A percentile compares a stretch with the other conserved stretches of the same genome.
phyloP scores from a whole-genome alignment of 2,888 invertebrate species.

The Himalopsyche japonica region DNA sequence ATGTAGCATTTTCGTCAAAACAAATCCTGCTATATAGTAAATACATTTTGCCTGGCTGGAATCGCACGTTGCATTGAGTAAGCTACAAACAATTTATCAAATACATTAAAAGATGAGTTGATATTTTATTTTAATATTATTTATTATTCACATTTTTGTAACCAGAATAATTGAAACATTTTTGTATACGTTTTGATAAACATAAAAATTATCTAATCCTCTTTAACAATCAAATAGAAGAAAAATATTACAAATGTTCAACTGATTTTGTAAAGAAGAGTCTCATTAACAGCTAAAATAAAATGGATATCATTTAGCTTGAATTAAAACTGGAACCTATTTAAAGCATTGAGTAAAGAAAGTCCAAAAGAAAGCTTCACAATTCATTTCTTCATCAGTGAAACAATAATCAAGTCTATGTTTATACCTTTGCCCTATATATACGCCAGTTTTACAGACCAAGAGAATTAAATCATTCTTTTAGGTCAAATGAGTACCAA shows the following conservation, averaged over 20 bases:
- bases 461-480: too few relatives aligned
- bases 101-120: not conserved
- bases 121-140: not conserved
- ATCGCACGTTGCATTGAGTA: too few relatives aligned
- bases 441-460: too few relatives aligned
- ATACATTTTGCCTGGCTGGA: too few relatives aligned
- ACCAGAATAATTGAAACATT: slow-evolving; percentile 7
- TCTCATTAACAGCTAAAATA: not conserved
- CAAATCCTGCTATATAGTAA: too few relatives aligned
- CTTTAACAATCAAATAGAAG: not conserved
- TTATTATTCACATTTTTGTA: slow-evolving; percentile 7
- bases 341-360: not conserved
- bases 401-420: too few relatives aligned
- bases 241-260: not conserved
- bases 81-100: not conserved
- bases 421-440: too few relatives aligned
- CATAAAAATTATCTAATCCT: not conserved
- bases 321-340: not conserved
- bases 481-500: too few relatives aligned
- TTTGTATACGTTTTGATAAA: not conserved
- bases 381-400: too few relatives aligned
- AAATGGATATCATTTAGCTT: not conserved
- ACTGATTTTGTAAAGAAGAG: not conserved
- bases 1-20: too few relatives aligned
- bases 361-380: not conserved